Conservation (phyloP, 2,113 vertebrate species). For the Lichenostomus cassidix region DNA sequence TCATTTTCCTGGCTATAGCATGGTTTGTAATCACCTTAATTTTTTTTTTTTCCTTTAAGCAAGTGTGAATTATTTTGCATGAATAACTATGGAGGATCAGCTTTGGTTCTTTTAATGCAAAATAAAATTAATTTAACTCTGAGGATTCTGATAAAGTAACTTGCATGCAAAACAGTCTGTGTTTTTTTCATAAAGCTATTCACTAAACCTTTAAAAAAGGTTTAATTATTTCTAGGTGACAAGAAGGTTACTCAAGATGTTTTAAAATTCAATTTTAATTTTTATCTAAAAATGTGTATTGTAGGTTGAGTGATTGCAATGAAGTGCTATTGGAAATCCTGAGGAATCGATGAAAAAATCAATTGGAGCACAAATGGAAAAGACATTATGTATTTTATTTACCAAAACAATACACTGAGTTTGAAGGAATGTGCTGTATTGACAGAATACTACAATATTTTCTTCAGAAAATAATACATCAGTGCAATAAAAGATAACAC, state of each 20-base stretch:
- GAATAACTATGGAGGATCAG: conserved; percentile 3
- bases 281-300: neutral
- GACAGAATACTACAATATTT: neutral
- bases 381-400: neutral
- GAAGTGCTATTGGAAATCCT: conserved; percentile 6
- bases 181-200: neutral
- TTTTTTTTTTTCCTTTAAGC: conserved; percentile 12
- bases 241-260: neutral
- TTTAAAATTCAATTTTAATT: neutral
- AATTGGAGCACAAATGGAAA: neutral
- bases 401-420: neutral
- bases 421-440: neutral
- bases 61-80: conserved; percentile 26
- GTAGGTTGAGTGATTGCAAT: neutral
- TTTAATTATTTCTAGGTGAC: conserved; percentile 19
- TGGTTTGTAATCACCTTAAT: neutral
- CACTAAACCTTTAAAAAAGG: neutral
- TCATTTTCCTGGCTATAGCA: neutral
- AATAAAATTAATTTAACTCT: conserved; percentile 44
- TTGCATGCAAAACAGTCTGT: neutral
- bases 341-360: neutral
- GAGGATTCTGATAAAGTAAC: neutral
- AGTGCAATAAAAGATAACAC: neutral
- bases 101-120: neutral
- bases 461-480: neutral